Conservation (phyloP, 2,113 vertebrate genomes). For the Ancistrus triradiatus region DNA sequence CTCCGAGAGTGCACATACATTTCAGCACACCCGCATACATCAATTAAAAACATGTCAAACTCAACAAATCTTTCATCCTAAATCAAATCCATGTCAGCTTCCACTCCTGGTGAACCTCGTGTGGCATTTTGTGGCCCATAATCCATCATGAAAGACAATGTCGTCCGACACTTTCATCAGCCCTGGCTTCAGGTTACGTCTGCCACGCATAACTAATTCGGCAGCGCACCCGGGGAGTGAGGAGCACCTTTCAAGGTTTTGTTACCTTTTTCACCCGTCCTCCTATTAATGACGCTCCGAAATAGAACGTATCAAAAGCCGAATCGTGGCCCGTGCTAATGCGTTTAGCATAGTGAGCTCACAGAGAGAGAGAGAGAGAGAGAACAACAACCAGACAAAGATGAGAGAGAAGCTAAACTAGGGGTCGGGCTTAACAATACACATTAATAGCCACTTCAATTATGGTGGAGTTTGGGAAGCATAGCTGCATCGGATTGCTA, state of each 20-base stretch:
- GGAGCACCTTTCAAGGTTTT: constrained; percentile 26
- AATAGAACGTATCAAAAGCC: constrained; percentile 32
- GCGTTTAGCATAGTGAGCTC: constrained; percentile 34
- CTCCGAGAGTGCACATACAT: constrained; percentile 3
- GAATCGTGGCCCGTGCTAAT: constrained; percentile 31
- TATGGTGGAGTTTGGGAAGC: neutral
- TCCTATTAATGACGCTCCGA: constrained; percentile 40
- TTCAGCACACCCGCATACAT: constrained; percentile 6
- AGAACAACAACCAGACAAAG: constrained; percentile 13
- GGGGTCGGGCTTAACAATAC: neutral
- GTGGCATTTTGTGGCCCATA: constrained; percentile 10
- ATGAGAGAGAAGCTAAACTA: neutral
- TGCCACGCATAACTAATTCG: constrained; percentile 30
- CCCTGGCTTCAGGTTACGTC: constrained; percentile 18
- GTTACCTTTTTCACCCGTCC: constrained; percentile 19
- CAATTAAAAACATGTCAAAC: constrained; percentile 13
- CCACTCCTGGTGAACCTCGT: neutral
- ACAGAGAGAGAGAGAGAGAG: no score
- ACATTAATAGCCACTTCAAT: constrained; percentile 1
- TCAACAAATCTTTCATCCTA: neutral
- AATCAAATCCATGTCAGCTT: neutral
- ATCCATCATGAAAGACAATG: constrained; percentile 17
- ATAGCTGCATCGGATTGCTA: neutral
- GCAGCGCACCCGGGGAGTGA: constrained; percentile 4
- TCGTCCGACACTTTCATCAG: constrained; percentile 21